A percentile compares a stretch with the other conserved stretches of the same genome.
Conservation (phyloP, 2,888 invertebrate genomes). For the Ypsolopha scabrella region DNA sequence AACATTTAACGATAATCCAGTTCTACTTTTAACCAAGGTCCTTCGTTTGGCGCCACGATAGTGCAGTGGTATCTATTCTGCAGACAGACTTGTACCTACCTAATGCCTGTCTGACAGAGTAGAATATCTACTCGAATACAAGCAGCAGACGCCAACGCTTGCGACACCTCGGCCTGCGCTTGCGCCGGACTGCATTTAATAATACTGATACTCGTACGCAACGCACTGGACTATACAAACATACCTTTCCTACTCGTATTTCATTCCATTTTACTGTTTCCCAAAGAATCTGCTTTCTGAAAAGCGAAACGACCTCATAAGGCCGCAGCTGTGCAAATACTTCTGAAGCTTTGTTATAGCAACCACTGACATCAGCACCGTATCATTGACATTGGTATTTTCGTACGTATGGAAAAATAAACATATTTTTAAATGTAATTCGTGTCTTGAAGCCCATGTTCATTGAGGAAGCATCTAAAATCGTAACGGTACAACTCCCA, state of each 20-base stretch:
- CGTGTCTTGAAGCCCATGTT: neutral
- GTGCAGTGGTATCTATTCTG: too few relatives aligned
- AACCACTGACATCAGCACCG: constrained; percentile 37
- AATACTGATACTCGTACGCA: constrained; percentile 21
- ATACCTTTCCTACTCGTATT: neutral
- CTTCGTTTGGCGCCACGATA: constrained; percentile 25
- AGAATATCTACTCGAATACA: constrained; percentile 25
- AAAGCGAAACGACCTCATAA: constrained; percentile 45
- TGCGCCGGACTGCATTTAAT: constrained; percentile 28
- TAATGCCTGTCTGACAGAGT: constrained; percentile 21
- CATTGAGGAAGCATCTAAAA: constrained; percentile 1
- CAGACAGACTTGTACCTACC: too few relatives aligned
- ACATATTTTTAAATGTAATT: neutral
- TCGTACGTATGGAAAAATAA: neutral
- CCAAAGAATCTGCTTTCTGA: constrained; percentile 4
- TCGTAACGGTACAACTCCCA: constrained; percentile 21
- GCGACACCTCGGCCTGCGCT: constrained; percentile 34
- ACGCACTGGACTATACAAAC: neutral
- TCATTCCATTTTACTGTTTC: neutral
- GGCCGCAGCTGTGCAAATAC: constrained; percentile 59
- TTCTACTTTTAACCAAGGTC: neutral
- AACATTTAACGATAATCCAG: neutral
- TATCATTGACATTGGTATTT: constrained; percentile 13
- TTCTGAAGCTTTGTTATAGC: neutral
- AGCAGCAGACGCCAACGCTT: constrained; percentile 43